Percentiles rank a stretch among this genome's conserved stretches.
Conservation (phyloP, 2,797 vertebrate species). For the Dendrocincla tyrannina region DNA sequence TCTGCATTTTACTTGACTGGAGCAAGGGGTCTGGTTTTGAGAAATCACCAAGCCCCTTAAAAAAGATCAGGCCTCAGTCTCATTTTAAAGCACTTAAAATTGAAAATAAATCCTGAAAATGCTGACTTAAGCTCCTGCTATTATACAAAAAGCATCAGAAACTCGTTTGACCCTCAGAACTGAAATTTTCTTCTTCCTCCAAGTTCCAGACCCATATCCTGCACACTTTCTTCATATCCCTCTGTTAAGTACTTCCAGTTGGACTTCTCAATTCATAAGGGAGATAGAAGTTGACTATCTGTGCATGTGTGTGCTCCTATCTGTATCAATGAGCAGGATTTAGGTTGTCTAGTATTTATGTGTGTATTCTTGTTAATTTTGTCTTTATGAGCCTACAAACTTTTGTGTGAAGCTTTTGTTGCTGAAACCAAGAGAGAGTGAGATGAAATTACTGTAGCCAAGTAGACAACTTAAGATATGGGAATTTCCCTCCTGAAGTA, state of each 20-base stretch:
- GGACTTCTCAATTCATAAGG: not conserved
- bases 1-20: not conserved
- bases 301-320: not conserved
- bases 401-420: not conserved
- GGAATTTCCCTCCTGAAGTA: not conserved
- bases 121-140: not conserved
- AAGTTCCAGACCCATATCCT: constrained; percentile 2
- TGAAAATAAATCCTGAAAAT: constrained; percentile 10
- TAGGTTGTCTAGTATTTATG: not conserved
- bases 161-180: not conserved
- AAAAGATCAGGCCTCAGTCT: not conserved
- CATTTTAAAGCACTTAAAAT: not conserved
- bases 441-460: not conserved
- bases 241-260: constrained; percentile 23
- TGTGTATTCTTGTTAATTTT: not conserved
- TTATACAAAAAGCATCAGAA: not conserved
- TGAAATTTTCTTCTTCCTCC: not conserved
- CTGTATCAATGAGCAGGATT: not conserved
- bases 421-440: not conserved
- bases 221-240: not conserved
- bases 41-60: not conserved
- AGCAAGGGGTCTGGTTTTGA: not conserved
- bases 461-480: not conserved
- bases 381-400: not conserved
- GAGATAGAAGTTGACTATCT: not conserved